Evolutionary conservation across 1,140 invertebrate species (phyloP), one percentile per base, ranked within the genome.

Genomic region (Drosophila persimilis): DNA sequence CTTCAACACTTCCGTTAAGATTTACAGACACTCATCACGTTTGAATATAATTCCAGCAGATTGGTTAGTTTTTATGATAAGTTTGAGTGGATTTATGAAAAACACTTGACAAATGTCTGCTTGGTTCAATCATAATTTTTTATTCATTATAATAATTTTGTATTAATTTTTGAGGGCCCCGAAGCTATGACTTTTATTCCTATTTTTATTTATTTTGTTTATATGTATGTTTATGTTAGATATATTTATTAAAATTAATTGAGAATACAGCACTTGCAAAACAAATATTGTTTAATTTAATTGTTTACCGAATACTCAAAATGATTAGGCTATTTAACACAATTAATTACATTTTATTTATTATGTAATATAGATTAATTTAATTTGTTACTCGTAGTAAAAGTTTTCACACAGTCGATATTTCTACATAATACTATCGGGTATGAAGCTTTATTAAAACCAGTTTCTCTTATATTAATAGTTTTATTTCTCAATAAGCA

Each of bases 331-430:
- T 75, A 75, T 73, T 75, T 75, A 75, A 75, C 51, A 67, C 72
- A 67, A 67, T 67, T 54, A 74, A 61, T 74, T 39, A 39, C 11
- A 39, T 39, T 39, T 39, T 39, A 74, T 53, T 44, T 61, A 29
- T 77, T 46, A 61, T 80, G 61, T 60, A 48, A 61, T 66, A 35
- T 77, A 70, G 46, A 66, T 66, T 63, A 77, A 78, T 88, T 83
- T 51, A 76, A 75, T 88, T 88, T 88, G 64, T 64, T 61, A 83
- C 76, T 66, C 15, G 74, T 74, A 65, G 72, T 74, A 74, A 39
- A 47, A 74, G 43, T 64, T 47, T 63, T 72, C 70, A 47, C 80
- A 73, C 73, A 77, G 77, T 85, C 69, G 85, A 71, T 76, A 80
- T 75, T 48, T 24, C 45, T 67, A 77, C 69, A 86, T 86, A 61